Evolutionary conservation across 2,888 invertebrate species (phyloP), one percentile per base, ranked within the genome.

Genomic region (Barypeithes pellucidus): DNA sequence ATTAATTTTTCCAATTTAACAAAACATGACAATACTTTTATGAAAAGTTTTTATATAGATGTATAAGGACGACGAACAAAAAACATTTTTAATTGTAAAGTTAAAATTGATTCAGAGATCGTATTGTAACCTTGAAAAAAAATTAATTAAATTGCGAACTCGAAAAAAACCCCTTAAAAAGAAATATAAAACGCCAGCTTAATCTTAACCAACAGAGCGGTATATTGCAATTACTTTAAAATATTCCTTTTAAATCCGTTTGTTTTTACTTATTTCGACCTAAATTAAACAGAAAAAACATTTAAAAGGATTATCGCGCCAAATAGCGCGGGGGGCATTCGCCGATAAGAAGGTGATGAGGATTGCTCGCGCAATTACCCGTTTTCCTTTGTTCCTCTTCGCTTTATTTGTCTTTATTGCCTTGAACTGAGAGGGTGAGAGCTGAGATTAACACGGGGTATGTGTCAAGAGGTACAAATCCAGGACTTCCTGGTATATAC

Each of bases 381-480:
- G 54, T 61, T 67, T 61, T 72, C 67, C 72, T 72, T 72, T 72
- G 72, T 72, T 72, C 67, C 60, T 65, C 57, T 66, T 67, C 61
- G 72, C 67, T 67, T 62, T 61, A 72, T 72, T 72, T 72, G 67
- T 61, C 52, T 72, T 72, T 67, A 67, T 67, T 67, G 39, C 50
- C n/a, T 24, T 16, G 18, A 33, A 20, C 20, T 11, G 36, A 62
- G 62, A 62, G 72, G 72, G 59, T 47, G 47, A 22, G 29, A 47
- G n/a, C 14, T 39, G 18, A 60, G 68, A 68, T 68, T 68, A 68
- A 52, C 41, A 33, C 45, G 16, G 61, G 50, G 47, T 61, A 60
- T 57, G 45, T 57, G 41, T 39, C 20, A 24, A 50, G 61, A 39
- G 61, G 61, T 41, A 22, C 61, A 61, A 45, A 45, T 41, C 61